Evolutionary conservation across 2,113 vertebrate genomes (phyloP).

Genomic region (Rhabdornis inornatus): DNA sequence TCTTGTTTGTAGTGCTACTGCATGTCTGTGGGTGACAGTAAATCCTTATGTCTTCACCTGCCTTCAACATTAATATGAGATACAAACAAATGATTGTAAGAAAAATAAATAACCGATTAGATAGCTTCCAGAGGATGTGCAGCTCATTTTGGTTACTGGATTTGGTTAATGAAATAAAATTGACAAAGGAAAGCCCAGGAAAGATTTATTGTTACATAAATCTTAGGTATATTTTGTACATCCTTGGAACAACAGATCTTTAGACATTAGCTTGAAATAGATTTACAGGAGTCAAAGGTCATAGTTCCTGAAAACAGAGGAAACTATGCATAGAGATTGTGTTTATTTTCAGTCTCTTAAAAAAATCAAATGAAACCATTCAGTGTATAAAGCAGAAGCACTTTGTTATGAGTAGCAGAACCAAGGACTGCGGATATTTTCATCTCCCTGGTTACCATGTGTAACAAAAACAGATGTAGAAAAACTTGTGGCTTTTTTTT

Average conservation of each 20-base stretch:
- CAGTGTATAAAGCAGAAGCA: conserved; percentile 63
- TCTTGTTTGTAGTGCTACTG: not conserved
- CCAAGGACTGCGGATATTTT: conserved; percentile 26
- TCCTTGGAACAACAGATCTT: conserved; percentile 63
- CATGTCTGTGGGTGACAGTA: not conserved
- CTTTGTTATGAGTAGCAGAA: conserved; percentile 63
- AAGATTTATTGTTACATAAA: conserved; percentile 59
- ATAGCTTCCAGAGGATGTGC: conserved; percentile 53
- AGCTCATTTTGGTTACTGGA: conserved; percentile 21
- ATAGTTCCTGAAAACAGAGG: conserved; percentile 71
- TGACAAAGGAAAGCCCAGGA: conserved; percentile 34
- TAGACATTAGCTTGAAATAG: conserved; percentile 64
- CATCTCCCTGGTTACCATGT: conserved; percentile 50
- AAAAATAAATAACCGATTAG: conserved; percentile 58
- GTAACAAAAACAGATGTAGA: conserved; percentile 64
- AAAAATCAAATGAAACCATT: conserved; percentile 65
- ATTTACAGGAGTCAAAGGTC: conserved; percentile 73
- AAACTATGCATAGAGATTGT: conserved; percentile 66
- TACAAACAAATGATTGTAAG: conserved; percentile 44
- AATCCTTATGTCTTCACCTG: conserved; percentile 52
- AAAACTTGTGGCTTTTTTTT: conserved; percentile 36
- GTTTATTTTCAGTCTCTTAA: conserved; percentile 76
- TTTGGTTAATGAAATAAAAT: conserved; percentile 57
- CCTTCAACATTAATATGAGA: conserved; percentile 41
- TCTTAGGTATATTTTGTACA: conserved; percentile 64